Conservation (phyloP, 2,888 invertebrate species). For the Sinelater perroti region DNA sequence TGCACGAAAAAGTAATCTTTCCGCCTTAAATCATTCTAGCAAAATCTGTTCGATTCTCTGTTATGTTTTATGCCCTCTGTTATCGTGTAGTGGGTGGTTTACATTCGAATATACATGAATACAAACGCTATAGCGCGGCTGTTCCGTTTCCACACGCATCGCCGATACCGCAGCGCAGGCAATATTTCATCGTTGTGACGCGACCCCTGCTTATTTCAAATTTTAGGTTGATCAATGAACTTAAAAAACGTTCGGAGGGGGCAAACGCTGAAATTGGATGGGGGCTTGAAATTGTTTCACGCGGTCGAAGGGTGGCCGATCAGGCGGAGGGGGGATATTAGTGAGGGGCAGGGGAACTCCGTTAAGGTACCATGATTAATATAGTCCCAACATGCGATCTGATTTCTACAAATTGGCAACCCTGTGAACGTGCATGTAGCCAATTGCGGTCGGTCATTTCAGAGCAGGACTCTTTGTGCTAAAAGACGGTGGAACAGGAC, state of each 20-base stretch:
- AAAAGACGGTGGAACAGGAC: no score
- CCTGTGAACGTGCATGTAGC: no score
- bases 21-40: slow-evolving; percentile 42
- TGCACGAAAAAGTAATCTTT: slow-evolving; percentile 34
- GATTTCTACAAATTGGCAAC: slow-evolving; percentile 62
- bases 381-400: slow-evolving; percentile 64
- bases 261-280: slow-evolving; percentile 43
- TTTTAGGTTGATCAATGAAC: slow-evolving; percentile 56
- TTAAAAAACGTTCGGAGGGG: slow-evolving; percentile 51
- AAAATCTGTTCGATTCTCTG: slow-evolving; percentile 44
- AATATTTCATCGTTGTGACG: slow-evolving; percentile 52
- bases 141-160: slow-evolving; percentile 49
- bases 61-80: slow-evolving; percentile 44
- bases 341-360: slow-evolving; percentile 57
- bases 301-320: slow-evolving; percentile 53
- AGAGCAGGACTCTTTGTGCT: no score
- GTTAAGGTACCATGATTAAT: slow-evolving; percentile 66
- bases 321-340: slow-evolving; percentile 48
- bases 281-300: slow-evolving; percentile 54
- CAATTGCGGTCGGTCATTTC: no score
- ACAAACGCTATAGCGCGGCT: slow-evolving; percentile 45
- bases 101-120: slow-evolving; percentile 50
- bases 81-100: slow-evolving; percentile 51
- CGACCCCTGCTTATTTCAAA: slow-evolving; percentile 51
- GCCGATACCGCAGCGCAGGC: slow-evolving; percentile 49